These are phyloP conservation scores for Drosophila tripunctata DNA, from an alignment of 2,888 invertebrate genomes.

Conservation along the genomic window DNA sequence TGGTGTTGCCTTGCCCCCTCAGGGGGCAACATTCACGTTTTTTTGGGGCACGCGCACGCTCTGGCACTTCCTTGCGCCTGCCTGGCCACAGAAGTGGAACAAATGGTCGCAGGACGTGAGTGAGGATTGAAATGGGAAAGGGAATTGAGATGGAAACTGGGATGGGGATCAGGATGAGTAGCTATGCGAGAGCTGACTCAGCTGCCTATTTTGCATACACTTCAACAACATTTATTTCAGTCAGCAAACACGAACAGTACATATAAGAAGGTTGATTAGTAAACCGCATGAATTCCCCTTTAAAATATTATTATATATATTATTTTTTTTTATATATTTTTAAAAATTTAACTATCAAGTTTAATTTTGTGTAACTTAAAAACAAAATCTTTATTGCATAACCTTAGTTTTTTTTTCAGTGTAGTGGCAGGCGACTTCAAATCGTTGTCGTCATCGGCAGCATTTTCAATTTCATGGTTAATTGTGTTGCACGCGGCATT, in stretches of 20 bases:
- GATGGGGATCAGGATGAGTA: constrained; percentile 12
- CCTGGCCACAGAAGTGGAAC: constrained; percentile 76
- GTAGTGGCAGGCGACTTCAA: constrained; percentile 54
- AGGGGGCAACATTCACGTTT: constrained; percentile 6
- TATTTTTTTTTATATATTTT: too few relatives aligned
- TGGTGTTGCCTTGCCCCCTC: constrained; percentile 19
- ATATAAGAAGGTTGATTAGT: too few relatives aligned
- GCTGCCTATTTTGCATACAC: constrained; percentile 60
- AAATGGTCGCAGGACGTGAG: constrained; percentile 74
- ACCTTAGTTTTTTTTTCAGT: constrained; percentile 61
- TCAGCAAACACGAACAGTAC: too few relatives aligned
- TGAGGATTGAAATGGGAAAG: constrained; percentile 4
- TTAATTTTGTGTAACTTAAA: too few relatives aligned
- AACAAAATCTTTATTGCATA: too few relatives aligned
- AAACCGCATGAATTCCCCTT: too few relatives aligned
- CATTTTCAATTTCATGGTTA: constrained; percentile 82
- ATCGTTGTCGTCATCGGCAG: constrained; percentile 53
- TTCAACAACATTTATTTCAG: background rate
- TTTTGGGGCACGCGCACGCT: constrained; percentile 72
- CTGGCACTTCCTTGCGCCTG: constrained; percentile 78
- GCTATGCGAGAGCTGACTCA: constrained; percentile 45
- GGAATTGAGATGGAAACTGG: background rate
- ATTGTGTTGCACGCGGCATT: constrained; percentile 81
- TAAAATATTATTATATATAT: too few relatives aligned
- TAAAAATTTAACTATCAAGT: too few relatives aligned